phyloP scores from a whole-genome alignment of 2,113 vertebrate genomes.

The Notiomystis cincta region DNA sequence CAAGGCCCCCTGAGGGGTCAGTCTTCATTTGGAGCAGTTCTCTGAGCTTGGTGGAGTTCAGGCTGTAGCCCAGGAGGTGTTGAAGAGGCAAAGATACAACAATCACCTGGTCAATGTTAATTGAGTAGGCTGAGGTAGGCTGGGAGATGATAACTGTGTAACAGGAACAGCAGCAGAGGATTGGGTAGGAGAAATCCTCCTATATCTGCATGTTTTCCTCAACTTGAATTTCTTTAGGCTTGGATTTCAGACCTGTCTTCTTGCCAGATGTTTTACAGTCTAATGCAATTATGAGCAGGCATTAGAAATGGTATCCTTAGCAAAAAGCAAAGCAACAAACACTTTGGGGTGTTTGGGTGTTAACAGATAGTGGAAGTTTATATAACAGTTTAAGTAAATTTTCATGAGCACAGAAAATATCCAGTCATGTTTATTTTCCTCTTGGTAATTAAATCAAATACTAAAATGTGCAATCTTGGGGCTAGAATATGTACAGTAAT shows the following conservation, averaged over 20 bases:
- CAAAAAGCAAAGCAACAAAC: background rate
- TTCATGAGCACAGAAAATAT: background rate
- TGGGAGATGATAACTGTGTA: background rate
- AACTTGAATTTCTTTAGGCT: background rate
- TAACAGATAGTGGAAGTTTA: background rate
- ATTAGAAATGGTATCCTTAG: background rate
- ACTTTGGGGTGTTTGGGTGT: background rate
- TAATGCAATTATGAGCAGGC: background rate
- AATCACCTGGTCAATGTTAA: background rate
- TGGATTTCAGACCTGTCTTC: background rate
- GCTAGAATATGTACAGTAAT: background rate
- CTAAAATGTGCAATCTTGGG: background rate
- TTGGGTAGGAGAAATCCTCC: background rate
- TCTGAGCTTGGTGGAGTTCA: background rate
- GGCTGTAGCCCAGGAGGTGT: accelerated
- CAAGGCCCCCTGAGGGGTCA: background rate
- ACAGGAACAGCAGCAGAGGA: background rate
- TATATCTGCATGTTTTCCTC: accelerated
- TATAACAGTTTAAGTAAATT: background rate
- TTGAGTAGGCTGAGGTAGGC: background rate
- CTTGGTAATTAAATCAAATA: background rate
- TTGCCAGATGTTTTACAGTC: background rate
- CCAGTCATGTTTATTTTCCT: background rate
- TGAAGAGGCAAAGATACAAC: background rate
- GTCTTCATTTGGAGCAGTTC: background rate